These are phyloP conservation scores for Aphaenogaster floridana DNA, from an alignment of 1,140 invertebrate species.

Conservation along the genomic window DNA sequence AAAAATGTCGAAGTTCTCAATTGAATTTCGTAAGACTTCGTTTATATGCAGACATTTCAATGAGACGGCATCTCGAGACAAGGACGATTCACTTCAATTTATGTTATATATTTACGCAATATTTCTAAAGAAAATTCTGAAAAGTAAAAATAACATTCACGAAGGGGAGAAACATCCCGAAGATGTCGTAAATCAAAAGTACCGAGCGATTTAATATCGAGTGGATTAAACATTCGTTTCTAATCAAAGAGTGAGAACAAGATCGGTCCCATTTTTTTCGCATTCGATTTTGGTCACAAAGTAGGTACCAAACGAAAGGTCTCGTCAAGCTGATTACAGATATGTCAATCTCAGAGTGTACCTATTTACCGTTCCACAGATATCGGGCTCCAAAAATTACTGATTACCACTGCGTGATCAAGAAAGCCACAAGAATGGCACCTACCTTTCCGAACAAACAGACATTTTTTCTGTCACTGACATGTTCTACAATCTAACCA, in stretches of 20 bases:
- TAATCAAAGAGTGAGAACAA: neutral
- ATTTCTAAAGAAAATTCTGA: neutral
- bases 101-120: neutral
- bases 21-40: conserved; percentile 4
- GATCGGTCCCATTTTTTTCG: too few species aligned
- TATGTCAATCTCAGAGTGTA: too few species aligned
- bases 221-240: neutral
- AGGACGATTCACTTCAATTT: neutral
- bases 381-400: too few species aligned
- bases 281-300: too few species aligned
- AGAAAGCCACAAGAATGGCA: too few species aligned
- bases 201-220: neutral
- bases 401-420: too few species aligned
- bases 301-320: too few species aligned
- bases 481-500: too few species aligned
- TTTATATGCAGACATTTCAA: neutral
- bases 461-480: too few species aligned
- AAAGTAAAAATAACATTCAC: neutral
- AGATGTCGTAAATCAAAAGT: neutral
- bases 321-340: too few species aligned
- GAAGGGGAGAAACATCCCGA: neutral
- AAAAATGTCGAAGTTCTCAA: conserved; percentile 5
- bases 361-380: too few species aligned
- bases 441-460: too few species aligned
- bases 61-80: neutral